Evolutionary conservation across 2,888 invertebrate genomes (phyloP).

Genomic region (Drosophila nr. fundita): DNA sequence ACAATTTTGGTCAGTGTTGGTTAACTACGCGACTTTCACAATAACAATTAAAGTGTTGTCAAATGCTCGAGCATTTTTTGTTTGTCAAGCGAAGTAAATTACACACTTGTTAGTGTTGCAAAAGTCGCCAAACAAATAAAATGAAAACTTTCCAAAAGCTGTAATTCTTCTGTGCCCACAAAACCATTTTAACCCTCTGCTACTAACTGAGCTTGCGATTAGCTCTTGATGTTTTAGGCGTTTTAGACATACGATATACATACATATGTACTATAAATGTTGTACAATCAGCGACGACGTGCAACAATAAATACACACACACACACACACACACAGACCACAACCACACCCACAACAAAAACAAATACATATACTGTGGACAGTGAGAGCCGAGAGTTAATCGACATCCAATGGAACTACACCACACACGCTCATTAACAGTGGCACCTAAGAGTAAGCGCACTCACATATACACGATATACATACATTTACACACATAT

Average conservation of each 20-base stretch:
- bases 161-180: slow-evolving; percentile 42
- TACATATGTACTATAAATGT: slow-evolving; percentile 69
- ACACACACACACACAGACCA: slow-evolving; percentile 9
- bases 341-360: slow-evolving; percentile 1
- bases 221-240: slow-evolving; percentile 75
- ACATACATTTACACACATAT: slow-evolving; percentile 36
- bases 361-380: slow-evolving; percentile 13
- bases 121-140: slow-evolving; percentile 16
- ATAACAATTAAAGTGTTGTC: slow-evolving; percentile 15
- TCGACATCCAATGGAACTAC: slow-evolving; percentile 36
- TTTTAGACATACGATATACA: slow-evolving; percentile 67
- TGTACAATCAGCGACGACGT: slow-evolving; percentile 81
- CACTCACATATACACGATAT: slow-evolving; percentile 51
- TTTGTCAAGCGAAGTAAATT: slow-evolving; percentile 4
- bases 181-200: slow-evolving; percentile 20
- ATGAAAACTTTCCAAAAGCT: slow-evolving; percentile 35
- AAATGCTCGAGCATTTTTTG: slow-evolving; percentile 19
- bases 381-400: slow-evolving; percentile 38
- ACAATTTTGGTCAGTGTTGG: slow-evolving; percentile 31
- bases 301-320: slow-evolving; percentile 68
- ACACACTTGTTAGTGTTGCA: slow-evolving; percentile 41
- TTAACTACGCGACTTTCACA: slow-evolving; percentile 19
- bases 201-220: slow-evolving; percentile 57
- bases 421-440: slow-evolving; percentile 51
- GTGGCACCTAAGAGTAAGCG: slow-evolving; percentile 68